Evolutionary conservation across 2,888 invertebrate genomes (phyloP), one percentile per base, ranked within the genome.

Genomic region (Phengaris alcon): DNA sequence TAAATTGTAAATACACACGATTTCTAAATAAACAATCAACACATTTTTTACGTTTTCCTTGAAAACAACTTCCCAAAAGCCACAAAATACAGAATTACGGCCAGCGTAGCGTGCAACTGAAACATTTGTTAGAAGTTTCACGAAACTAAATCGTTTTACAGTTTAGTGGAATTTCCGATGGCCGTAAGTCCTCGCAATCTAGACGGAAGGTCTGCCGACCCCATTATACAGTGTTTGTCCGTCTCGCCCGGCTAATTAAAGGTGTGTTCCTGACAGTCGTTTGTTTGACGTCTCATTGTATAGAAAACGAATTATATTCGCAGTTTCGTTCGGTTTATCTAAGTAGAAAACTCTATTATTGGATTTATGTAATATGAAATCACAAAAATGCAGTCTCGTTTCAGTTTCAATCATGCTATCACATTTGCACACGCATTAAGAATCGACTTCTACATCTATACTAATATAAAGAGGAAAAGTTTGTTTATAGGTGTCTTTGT

Each of bases 121-220:
- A 12, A 35, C 72, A 35, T 72, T 72, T 54, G 54, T 54, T 52
- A 52, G 10, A 35, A 54, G 8, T 52, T 54, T 72, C 52, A 52
- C 72, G 72, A 54, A 72, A 72, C 72, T 52, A 52, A 72, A 72
- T 52, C 22, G 72, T 72, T 72, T 54, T 72, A 54, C 72, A 72
- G 72, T 72, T 75, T 72, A 72, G 69, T 55, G 55, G 13, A 74
- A 54, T 74, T 75, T 75, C 75, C 46, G 69, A 68, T 68, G 46
- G 69, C 13, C 69, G 69, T 75, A 55, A 69, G 44, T 69, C 69
- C 48, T 46, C 54, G 75, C 55, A 75, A 75, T 75, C 69, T 75
- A 68, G 22, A 64, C 64, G 35, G 35, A 52, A 68, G 13, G 55
- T 54, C 55, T 52, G 59, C 74, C 7, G 69, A 55, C 44, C 69